A percentile compares a stretch with the other conserved stretches of the same genome.
Conservation (phyloP, 2,888 invertebrate species). For the Meiosimyza platycephala region DNA sequence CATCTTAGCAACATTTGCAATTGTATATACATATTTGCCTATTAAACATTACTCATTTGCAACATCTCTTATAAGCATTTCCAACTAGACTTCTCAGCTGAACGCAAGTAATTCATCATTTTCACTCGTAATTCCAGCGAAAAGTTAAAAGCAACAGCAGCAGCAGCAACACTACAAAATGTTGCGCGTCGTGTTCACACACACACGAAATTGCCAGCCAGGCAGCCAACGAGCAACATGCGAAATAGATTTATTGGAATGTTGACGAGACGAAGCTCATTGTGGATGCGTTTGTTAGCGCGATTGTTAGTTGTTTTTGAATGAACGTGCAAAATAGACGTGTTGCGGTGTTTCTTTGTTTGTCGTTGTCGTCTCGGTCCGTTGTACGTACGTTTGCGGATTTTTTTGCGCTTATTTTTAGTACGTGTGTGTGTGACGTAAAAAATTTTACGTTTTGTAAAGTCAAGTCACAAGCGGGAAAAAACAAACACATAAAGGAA, state of each 20-base stretch:
- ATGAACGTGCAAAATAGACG: conserved; percentile 67
- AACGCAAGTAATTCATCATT: conserved; percentile 49
- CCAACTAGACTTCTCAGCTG: conserved; percentile 40
- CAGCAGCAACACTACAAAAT: conserved; percentile 41
- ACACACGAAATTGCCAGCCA: conserved; percentile 33
- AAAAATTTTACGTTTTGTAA: too few relatives aligned
- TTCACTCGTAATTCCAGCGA: conserved; percentile 38
- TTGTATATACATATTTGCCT: background rate
- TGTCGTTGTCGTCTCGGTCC: conserved; percentile 11
- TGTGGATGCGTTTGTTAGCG: conserved; percentile 54
- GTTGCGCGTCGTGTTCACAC: conserved; percentile 36
- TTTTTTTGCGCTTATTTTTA: too few relatives aligned
- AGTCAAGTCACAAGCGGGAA: too few relatives aligned
- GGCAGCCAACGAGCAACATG: conserved; percentile 53
- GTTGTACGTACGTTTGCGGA: too few relatives aligned
- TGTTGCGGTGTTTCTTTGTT: conserved; percentile 41
- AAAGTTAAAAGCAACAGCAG: background rate
- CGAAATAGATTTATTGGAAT: conserved; percentile 60
- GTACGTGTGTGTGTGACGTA: too few relatives aligned
- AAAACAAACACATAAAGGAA: too few relatives aligned
- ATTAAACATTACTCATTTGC: too few relatives aligned
- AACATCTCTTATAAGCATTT: conserved; percentile 22
- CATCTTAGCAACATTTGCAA: background rate
- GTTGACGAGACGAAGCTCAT: conserved; percentile 58
- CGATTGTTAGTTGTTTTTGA: conserved; percentile 64